These are phyloP conservation scores for Cephus runcator DNA, from an alignment of 2,888 invertebrate genomes.

Conservation along the genomic window DNA sequence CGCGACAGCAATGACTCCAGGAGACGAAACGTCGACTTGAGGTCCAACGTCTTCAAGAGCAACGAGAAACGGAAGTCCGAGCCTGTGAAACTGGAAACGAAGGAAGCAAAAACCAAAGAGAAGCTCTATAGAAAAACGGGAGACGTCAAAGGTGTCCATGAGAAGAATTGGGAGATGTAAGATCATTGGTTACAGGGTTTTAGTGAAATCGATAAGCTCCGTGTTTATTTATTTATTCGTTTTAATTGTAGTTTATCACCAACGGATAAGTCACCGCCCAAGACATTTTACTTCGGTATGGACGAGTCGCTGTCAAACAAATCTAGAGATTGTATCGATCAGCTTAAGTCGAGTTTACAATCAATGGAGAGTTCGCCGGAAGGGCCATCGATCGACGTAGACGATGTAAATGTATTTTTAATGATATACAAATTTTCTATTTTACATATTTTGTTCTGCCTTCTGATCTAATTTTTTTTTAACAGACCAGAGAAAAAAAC, in stretches of 20 bases:
- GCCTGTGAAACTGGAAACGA: conserved; percentile 25
- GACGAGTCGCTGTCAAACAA: conserved; percentile 66
- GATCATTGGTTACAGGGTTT: conserved; percentile 12
- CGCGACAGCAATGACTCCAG: conserved; percentile 33
- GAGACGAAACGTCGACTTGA: conserved; percentile 30
- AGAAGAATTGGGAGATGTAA: conserved; percentile 56
- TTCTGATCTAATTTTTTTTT: conserved; percentile 7
- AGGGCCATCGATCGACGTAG: conserved; percentile 31
- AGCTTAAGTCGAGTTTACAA: conserved; percentile 33
- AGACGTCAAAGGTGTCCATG: conserved; percentile 25
- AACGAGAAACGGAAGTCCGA: conserved; percentile 38
- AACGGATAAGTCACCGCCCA: conserved; percentile 62
- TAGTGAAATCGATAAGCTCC: too few species aligned
- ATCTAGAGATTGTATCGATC: conserved; percentile 27
- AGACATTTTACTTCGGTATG: conserved; percentile 85
- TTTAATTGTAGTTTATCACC: conserved; percentile 37
- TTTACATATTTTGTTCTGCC: not conserved
- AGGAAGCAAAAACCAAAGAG: conserved; percentile 34
- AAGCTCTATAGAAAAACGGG: conserved; percentile 24
- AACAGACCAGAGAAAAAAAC: conserved; percentile 58
- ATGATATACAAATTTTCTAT: not conserved
- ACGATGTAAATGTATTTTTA: conserved; percentile 36
- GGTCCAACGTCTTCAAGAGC: conserved; percentile 21
- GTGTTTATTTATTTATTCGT: not conserved
- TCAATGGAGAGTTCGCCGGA: conserved; percentile 30